Base-by-base conservation (phyloP, 1,140 invertebrate genomes). In the Drosophila micromelanica region DNA sequence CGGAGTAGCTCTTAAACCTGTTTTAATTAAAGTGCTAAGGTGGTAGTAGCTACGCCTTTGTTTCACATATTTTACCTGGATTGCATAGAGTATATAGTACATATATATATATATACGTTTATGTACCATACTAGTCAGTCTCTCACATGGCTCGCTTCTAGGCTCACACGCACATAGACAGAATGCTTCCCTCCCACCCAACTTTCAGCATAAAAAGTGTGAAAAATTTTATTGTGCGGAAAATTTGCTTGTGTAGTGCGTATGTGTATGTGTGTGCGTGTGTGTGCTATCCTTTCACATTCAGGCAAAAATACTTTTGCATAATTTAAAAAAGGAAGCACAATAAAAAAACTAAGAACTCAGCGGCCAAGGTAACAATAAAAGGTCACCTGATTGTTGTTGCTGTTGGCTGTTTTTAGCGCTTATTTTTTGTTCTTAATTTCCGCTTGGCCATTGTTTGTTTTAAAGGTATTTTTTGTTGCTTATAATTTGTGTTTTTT, bases 191-290 rank as follows among this genome's bases (percentile, higher is more conserved):
- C 37, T n/a, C 37, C 37, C 5, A 7, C 38, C 9, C 6, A 40
- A n/a, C 52, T 59, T 45, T 52, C 35, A 61, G 67, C 56, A 76
- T 65, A 60, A 80, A 77, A 74, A 86, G 80, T 86, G 81, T 86
- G 81, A 78, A 80, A 59, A 77, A 79, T 84, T 87, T 79, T 77
- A 87, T 89, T 87, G 79, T 77, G 79, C 61, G 84, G 78, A 87
- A 89, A 87, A 79, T 80, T 84, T 64, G 61, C 69, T 77, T 49
- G 76, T 61, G 78, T 48, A 76, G 51, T 65, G n/a, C 43, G 30
- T 56, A 23, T 40, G 13, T 56, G 57, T 40, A 11, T 56, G 57
- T 15, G 52, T 42, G 59, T 42, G 30, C 32, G 9, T 17, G 15
- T 38, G 69, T 60, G 27, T 65, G 42, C 37, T 35, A 45, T 55